These are phyloP conservation scores for Oreochromis aureus DNA, from an alignment of 2,113 vertebrate species.

Conservation along the genomic window DNA sequence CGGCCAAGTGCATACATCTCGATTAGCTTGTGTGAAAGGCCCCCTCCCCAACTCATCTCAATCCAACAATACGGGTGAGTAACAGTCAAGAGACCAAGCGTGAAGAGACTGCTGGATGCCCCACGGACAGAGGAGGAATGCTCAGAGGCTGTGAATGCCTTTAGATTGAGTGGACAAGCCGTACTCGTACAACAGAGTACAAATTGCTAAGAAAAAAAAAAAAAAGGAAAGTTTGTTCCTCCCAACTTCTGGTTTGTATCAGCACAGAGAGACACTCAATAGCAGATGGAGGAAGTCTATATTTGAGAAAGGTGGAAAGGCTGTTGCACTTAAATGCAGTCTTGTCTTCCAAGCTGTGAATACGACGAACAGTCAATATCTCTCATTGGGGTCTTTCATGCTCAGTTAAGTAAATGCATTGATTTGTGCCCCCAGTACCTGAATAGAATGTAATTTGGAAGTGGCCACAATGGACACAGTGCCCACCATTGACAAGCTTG, in stretches of 20 bases:
- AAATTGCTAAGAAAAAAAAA: not conserved
- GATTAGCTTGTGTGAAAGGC: conserved; percentile 55
- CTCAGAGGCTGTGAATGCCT: conserved; percentile 25
- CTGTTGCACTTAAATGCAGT: conserved; percentile 57
- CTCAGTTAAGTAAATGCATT: conserved; percentile 83
- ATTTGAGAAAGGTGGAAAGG: conserved; percentile 44
- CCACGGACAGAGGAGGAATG: not conserved
- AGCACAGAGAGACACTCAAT: conserved; percentile 45
- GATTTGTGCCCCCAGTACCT: conserved; percentile 64
- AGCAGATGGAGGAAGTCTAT: conserved; percentile 50
- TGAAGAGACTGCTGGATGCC: not conserved
- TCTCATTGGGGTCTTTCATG: conserved; percentile 74
- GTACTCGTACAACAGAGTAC: not conserved
- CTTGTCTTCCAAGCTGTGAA: conserved; percentile 68
- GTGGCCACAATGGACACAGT: conserved; percentile 72
- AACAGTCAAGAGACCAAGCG: conserved; percentile 26
- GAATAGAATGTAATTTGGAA: conserved; percentile 54
- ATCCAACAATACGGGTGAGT: conserved; percentile 47
- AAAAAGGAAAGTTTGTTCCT: conserved; percentile 27
- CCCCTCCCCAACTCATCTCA: conserved; percentile 48
- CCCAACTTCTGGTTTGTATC: conserved; percentile 32
- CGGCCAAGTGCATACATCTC: conserved; percentile 53
- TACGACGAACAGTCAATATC: conserved; percentile 59
- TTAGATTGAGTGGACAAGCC: conserved; percentile 13
- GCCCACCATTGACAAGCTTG: conserved; percentile 77